phyloP scores from a whole-genome alignment of 1,140 invertebrate species.

The Lordiphosa stackelbergi region DNA sequence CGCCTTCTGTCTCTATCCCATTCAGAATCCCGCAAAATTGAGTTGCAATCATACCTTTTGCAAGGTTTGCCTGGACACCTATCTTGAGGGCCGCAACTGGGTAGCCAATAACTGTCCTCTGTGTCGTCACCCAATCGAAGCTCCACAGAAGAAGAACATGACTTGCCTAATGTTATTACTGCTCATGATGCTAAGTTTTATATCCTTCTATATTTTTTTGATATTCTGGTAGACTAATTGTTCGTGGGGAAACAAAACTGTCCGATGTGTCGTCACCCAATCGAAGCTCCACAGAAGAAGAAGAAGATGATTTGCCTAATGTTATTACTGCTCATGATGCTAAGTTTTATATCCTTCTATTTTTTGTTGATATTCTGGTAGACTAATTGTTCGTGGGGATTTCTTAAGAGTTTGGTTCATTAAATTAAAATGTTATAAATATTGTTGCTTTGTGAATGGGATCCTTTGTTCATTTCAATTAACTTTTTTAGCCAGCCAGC shows the following conservation, averaged over 20 bases:
- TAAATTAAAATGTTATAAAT: constrained; percentile 45
- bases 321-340: constrained; percentile 7
- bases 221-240: too few relatives aligned
- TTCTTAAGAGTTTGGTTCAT: constrained; percentile 17
- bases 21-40: constrained; percentile 32
- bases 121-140: too few relatives aligned
- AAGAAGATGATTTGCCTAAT: constrained; percentile 19
- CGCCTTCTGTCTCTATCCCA: constrained; percentile 40
- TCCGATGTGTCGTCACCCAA: constrained; percentile 37
- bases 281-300: constrained; percentile 15
- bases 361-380: constrained; percentile 57
- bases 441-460: neutral
- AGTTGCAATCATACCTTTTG: constrained; percentile 46
- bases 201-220: too few relatives aligned
- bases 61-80: constrained; percentile 29
- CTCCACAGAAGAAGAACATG: too few relatives aligned
- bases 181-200: too few relatives aligned
- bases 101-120: constrained; percentile 30
- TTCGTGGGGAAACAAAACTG: too few relatives aligned
- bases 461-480: constrained; percentile 22
- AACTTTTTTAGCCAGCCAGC: constrained; percentile 12
- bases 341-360: constrained; percentile 44
- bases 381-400: neutral
- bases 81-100: constrained; percentile 43
- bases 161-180: too few relatives aligned